Percentiles rank a stretch among this genome's conserved stretches.
Conservation (phyloP, 2,113 vertebrate genomes). For the Phylloscopus whistleri region DNA sequence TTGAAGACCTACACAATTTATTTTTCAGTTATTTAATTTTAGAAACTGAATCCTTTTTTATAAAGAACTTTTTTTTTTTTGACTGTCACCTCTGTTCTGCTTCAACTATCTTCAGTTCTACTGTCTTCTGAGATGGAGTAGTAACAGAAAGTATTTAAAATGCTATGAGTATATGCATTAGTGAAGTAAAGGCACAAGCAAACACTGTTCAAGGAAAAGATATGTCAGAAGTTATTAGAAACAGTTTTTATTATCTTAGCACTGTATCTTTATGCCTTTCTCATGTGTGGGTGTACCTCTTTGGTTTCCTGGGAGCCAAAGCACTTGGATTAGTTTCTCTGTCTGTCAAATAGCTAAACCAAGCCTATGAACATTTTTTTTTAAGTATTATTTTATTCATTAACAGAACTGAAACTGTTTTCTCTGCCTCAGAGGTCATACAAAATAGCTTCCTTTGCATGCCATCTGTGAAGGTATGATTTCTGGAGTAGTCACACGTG, state of each 20-base stretch:
- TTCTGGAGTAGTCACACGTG: background rate
- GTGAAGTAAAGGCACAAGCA: background rate
- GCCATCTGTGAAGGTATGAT: background rate
- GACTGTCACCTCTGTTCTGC: background rate
- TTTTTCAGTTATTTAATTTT: background rate
- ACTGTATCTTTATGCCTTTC: background rate
- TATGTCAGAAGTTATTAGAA: background rate
- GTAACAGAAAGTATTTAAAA: background rate
- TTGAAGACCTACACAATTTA: background rate
- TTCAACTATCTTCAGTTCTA: background rate
- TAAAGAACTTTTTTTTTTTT: background rate
- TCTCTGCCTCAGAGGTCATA: background rate
- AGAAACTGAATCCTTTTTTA: background rate
- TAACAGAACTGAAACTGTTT: background rate
- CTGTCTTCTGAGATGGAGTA: background rate
- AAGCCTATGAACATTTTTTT: background rate
- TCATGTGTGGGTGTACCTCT: background rate
- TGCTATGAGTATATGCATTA: background rate
- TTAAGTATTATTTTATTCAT: background rate
- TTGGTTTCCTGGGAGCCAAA: background rate
- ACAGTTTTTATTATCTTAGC: background rate
- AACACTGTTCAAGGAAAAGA: background rate
- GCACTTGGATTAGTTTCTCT: background rate
- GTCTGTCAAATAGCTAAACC: background rate
- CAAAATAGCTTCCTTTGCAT: background rate